Percentiles rank a stretch among this genome's conserved stretches.
These are phyloP conservation scores for Cephus runcator DNA, from an alignment of 2,888 invertebrate species.

Conservation along the genomic window DNA sequence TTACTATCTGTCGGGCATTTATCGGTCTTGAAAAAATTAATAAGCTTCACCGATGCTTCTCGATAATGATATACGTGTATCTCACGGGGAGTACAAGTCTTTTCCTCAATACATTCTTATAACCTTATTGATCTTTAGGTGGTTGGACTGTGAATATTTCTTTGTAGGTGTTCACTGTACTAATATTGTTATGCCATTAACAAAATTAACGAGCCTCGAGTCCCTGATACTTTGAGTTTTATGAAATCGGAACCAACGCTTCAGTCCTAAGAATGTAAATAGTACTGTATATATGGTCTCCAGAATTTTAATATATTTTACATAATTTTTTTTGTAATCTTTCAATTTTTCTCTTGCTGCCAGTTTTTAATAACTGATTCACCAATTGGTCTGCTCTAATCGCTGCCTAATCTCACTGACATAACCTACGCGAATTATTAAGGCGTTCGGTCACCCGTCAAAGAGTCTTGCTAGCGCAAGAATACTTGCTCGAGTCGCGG, in stretches of 20 bases:
- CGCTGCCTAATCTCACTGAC: no score
- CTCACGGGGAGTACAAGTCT: no score
- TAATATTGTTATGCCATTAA: neutral
- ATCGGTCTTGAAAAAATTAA: no score
- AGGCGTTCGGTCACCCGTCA: neutral
- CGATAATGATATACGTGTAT: no score
- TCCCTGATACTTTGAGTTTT: neutral
- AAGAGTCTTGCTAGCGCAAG: neutral
- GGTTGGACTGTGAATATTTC: neutral
- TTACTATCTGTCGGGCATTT: no score
- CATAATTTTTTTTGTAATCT: neutral
- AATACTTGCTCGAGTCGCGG: neutral
- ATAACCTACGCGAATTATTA: no score
- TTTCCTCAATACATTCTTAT: neutral
- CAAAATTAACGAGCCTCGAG: neutral
- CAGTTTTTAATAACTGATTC: no score
- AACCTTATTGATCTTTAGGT: neutral
- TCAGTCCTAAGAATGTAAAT: neutral
- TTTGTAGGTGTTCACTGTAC: no score
- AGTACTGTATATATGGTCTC: no score
- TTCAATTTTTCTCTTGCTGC: no score
- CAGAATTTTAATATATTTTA: neutral
- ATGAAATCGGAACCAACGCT: neutral
- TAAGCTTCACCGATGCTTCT: no score
- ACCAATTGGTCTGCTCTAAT: no score